Base-by-base conservation (phyloP, 2,888 invertebrate genomes). In the Stenodera caucasica region DNA sequence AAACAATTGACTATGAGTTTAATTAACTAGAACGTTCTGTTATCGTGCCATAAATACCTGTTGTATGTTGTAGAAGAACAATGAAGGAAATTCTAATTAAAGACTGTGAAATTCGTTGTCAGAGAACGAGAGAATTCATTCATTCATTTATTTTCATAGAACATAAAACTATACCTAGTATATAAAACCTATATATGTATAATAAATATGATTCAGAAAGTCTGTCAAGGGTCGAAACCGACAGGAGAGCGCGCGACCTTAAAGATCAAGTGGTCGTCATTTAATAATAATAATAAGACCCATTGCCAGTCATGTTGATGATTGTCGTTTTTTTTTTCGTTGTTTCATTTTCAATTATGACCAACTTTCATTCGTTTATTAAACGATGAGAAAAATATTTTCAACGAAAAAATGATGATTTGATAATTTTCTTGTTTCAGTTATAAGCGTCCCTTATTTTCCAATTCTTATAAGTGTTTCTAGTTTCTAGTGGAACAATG, bases 211-310 rank as follows among this genome's bases (percentile, higher is more conserved):
- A 75, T 70, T 75, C 74, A 75, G 70, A 67, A 62, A 65, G 72
- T 68, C 72, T 72, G 70, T 40, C 40, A 40, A 62, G 67, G 72
- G 70, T 73, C 73, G 70, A 64, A 63, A 57, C 59, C 60, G 62
- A 66, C 70, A 70, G 69, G 66, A 69, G 71, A 71, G 18, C 18
- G 67, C 70, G 69, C 70, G 77, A 77, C 77, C 75, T 40, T 61
- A 64, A 68, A 67, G 75, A 76, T 77, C 77, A 77, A 77, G 74
- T 77, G 74, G 74, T 68, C 67, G 68, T 75, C 72, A 74, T 77
- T 73, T 75, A 71, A 71, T 64, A 57, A 64, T 62, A 58, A n/a
- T n/a, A n/a, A n/a, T 59, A 58, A 60, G 54, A 58, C 55, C 57
- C 66, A 67, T 65, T 69, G 63, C 60, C 60, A 35, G 54, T 18